Base-by-base conservation (phyloP, 2,797 vertebrate species). In the Phaenicophaeus curvirostris region DNA sequence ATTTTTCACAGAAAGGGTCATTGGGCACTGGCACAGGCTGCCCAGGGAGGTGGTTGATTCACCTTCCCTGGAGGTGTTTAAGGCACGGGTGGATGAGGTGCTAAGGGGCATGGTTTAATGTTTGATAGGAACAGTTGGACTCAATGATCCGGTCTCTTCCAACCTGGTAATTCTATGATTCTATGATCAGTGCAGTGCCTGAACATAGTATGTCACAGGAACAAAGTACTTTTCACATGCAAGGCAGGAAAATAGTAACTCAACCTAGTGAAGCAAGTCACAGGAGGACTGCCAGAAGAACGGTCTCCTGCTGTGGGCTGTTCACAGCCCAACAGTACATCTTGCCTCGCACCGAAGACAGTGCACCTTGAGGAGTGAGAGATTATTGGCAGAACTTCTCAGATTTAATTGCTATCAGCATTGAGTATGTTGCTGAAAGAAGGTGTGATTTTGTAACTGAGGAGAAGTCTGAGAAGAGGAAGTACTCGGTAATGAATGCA, bases 381-480 rank as follows among this genome's bases (percentile, higher is more conserved):
- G 37, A 59, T 63, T 89, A 74, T 72, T 90, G 85, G 65, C 85
- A 93, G 50, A 89, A 75, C 24, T 54, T 73, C 90, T 68, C 51
- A n/a, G 23, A 63, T 69, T 61, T 90, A 90, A 88, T 84, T 92
- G 71, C 88, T 87, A 46, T 54, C 53, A 16, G 44, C 0, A 0
- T 71, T 59, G 92, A 86, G 27, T 28, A 25, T 8, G 8, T 35
- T 77, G 37, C 37, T 37, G 39, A 84, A 79, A 65, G 42, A 59
- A 3, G 0, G 24, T 24, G 48, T 72, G 73, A 76, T 84, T 94
- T 41, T 39, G 19, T 24, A 73, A n/a, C 37, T 83, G 44, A 37
- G 41, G 48, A 93, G 63, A 79, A 25, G 37, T 4, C 15, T 74
- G 67, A 90, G 74, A 62, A 90, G 54, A 65, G 23, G 73, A 89